Conservation (phyloP, 2,797 vertebrate species). For the Nannoperca australis region DNA sequence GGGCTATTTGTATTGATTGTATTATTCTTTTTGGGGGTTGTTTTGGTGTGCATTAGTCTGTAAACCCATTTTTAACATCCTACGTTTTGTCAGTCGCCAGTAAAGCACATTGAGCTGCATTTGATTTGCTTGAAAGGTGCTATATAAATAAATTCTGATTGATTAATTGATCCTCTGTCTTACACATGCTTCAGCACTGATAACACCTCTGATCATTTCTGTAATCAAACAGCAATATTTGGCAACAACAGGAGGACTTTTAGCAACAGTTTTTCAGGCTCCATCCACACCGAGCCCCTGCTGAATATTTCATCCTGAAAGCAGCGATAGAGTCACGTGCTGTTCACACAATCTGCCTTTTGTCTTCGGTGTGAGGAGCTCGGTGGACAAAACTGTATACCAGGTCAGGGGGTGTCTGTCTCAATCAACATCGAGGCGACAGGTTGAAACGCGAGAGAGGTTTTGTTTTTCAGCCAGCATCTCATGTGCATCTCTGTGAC, state of each 20-base stretch:
- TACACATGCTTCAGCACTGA: not conserved
- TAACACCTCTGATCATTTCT: conserved; percentile 10
- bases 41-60: no score
- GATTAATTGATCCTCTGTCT: not conserved
- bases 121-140: no score
- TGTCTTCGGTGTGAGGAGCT: conserved; percentile 47
- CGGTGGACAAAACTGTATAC: conserved; percentile 34
- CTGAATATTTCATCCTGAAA: conserved; percentile 77
- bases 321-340: conserved; percentile 56
- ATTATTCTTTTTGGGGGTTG: no score
- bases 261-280: conserved; percentile 25
- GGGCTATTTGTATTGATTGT: no score
- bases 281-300: conserved; percentile 27
- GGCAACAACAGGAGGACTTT: conserved; percentile 17
- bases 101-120: no score
- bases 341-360: conserved; percentile 59
- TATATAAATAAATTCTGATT: not conserved
- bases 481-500: conserved; percentile 40
- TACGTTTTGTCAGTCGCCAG: no score
- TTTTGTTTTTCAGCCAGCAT: conserved; percentile 49
- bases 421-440: conserved; percentile 20
- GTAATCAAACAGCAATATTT: conserved; percentile 41
- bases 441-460: conserved; percentile 56
- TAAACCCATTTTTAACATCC: no score
- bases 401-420: conserved; percentile 51